These are phyloP conservation scores for Lithobates sylvaticus DNA, from an alignment of 2,797 vertebrate genomes.

Conservation along the genomic window DNA sequence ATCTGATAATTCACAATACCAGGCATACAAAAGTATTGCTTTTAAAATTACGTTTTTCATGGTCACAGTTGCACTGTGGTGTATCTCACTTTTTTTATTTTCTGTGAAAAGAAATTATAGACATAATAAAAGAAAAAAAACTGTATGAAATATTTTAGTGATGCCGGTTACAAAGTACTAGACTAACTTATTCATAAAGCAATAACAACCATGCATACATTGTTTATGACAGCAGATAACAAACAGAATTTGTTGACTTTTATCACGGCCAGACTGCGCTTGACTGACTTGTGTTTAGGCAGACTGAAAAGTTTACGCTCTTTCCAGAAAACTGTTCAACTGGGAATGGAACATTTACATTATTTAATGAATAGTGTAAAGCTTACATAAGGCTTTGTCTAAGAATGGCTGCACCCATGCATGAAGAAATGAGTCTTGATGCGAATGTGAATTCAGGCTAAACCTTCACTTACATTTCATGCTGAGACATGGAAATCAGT, in stretches of 20 bases:
- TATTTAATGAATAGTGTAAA: slow-evolving; percentile 1
- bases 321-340: background rate
- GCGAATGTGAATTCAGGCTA: slow-evolving; percentile 1
- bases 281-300: background rate
- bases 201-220: background rate
- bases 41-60: too few relatives aligned
- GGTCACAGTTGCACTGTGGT: too few relatives aligned
- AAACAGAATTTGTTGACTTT: slow-evolving; percentile 5
- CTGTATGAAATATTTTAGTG: background rate
- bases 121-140: background rate
- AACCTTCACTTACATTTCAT: background rate
- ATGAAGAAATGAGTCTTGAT: background rate
- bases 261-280: background rate
- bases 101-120: background rate
- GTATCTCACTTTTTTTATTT: background rate
- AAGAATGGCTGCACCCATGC: background rate
- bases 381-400: slow-evolving; percentile 2
- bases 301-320: background rate
- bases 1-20: too few relatives aligned
- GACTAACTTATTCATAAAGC: background rate
- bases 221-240: background rate
- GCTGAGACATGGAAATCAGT: background rate
- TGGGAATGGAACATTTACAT: background rate
- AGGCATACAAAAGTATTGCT: too few relatives aligned
- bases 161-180: background rate